Conservation (phyloP, 2,113 vertebrate genomes). For the Corythornis vintsioides region DNA sequence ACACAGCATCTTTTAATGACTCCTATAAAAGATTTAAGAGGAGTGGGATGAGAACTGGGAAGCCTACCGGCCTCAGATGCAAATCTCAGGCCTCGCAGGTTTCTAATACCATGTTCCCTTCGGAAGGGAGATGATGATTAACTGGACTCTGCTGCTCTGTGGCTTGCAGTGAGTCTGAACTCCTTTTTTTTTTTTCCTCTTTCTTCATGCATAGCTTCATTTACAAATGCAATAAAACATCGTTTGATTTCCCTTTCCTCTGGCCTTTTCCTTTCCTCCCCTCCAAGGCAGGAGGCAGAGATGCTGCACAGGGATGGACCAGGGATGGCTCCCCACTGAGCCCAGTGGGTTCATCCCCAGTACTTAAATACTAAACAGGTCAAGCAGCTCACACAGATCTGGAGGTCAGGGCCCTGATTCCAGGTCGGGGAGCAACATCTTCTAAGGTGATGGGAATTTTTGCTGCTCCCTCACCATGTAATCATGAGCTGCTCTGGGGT, state of each 20-base stretch:
- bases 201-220: neutral
- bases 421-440: too few relatives aligned
- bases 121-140: neutral
- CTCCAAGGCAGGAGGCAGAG: rapidly evolving
- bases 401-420: neutral
- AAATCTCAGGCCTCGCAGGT: neutral
- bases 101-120: neutral
- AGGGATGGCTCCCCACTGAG: rapidly evolving
- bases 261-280: too few relatives aligned
- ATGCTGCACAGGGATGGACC: neutral
- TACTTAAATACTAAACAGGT: neutral
- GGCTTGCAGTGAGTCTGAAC: neutral
- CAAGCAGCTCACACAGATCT: neutral
- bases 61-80: neutral
- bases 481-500: too few relatives aligned
- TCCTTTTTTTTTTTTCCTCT: neutral
- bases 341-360: neutral
- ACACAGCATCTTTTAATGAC: neutral
- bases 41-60: neutral
- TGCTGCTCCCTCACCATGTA: too few relatives aligned
- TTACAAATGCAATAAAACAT: rapidly evolving
- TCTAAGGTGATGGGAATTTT: too few relatives aligned
- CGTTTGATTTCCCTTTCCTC: neutral
- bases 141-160: neutral
- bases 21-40: neutral